phyloP scores from a whole-genome alignment of 1,140 invertebrate genomes.

The Aethina tumida region DNA sequence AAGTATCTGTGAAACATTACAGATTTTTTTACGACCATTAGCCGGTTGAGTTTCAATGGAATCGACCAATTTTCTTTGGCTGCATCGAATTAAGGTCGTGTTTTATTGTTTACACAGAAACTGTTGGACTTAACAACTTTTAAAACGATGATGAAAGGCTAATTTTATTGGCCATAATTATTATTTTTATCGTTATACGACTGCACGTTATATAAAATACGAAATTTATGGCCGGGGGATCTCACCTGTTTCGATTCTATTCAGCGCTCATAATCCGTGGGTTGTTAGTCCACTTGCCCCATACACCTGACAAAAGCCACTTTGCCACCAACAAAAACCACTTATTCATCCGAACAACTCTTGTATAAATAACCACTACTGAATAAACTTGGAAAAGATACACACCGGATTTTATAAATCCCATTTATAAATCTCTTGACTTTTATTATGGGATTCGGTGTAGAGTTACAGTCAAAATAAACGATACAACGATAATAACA shows the following conservation, averaged over 20 bases:
- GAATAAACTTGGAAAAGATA: conserved; percentile 10
- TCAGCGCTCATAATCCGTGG: conserved; percentile 14
- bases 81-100: conserved; percentile 1
- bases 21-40: too few species aligned
- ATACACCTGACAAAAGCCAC: conserved; percentile 18
- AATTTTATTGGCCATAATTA: conserved; percentile 22
- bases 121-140: conserved; percentile 14
- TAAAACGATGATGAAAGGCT: conserved; percentile 21
- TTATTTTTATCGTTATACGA: conserved; percentile 23
- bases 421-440: conserved; percentile 13
- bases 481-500: too few species aligned
- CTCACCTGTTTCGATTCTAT: conserved; percentile 17
- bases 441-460: too few species aligned
- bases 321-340: conserved; percentile 15
- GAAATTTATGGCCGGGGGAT: conserved; percentile 14
- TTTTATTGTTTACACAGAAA: conserved; percentile 13
- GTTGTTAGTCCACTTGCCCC: conserved; percentile 10
- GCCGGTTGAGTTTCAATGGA: too few species aligned
- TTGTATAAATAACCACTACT: conserved; percentile 13
- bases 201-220: conserved; percentile 17
- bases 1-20: too few species aligned
- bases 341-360: conserved; percentile 11
- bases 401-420: conserved; percentile 11
- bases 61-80: too few species aligned
- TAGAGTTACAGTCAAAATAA: too few species aligned